phyloP scores from a whole-genome alignment of 2,113 vertebrate genomes.

The Poicephalus gulielmi region DNA sequence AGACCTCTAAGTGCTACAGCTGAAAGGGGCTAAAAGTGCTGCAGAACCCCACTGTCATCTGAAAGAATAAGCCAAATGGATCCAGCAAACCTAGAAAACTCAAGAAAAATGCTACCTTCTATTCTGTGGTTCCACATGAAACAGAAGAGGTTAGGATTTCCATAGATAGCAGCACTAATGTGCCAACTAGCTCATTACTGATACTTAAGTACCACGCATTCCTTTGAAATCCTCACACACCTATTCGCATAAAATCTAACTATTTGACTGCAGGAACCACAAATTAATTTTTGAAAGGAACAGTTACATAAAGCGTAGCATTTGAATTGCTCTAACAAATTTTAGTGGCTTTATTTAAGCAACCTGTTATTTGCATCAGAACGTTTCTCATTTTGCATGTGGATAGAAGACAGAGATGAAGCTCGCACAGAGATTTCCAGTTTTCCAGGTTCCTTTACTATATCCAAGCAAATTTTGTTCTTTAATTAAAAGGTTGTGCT shows the following conservation, averaged over 20 bases:
- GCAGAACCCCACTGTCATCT: neutral
- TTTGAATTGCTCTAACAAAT: neutral
- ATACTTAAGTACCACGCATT: neutral
- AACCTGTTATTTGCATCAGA: neutral
- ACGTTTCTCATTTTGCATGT: neutral
- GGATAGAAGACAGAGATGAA: neutral
- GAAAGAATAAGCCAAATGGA: neutral
- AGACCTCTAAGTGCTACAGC: neutral
- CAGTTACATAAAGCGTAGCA: neutral
- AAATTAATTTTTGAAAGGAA: conserved; percentile 20
- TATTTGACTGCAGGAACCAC: neutral
- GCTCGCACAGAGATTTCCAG: neutral
- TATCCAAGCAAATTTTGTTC: neutral
- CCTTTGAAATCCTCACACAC: neutral
- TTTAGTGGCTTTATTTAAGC: neutral
- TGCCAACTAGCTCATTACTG: neutral
- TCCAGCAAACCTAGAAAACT: neutral
- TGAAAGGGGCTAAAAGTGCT: neutral
- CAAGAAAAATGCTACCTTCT: neutral
- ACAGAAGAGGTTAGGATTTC: neutral
- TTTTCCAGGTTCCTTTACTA: neutral
- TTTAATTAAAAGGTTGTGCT: neutral
- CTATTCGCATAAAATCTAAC: conserved; percentile 6
- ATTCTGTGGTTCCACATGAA: neutral
- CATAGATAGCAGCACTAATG: neutral